Evolutionary conservation across 2,888 invertebrate species (phyloP).

Genomic region (Platynereis dumerilii): DNA sequence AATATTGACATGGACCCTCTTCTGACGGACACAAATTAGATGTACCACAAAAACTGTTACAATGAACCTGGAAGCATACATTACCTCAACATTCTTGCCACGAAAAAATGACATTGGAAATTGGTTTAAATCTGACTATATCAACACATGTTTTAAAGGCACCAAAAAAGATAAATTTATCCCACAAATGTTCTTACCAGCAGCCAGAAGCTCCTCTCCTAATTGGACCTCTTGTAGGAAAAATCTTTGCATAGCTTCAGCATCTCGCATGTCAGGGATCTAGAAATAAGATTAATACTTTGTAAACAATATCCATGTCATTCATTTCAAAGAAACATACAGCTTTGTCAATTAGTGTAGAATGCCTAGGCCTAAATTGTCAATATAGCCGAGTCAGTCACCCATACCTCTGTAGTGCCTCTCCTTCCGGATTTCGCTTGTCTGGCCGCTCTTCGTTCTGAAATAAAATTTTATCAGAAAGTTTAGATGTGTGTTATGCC

Average conservation of each 20-base stretch:
- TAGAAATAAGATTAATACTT: slow-evolving; percentile 37
- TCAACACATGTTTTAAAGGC: no score
- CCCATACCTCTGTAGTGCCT: slow-evolving; percentile 8
- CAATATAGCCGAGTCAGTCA: not conserved
- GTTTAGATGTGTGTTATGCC: no score
- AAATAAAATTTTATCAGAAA: slow-evolving; percentile 19
- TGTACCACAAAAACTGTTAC: no score
- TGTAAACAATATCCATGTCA: slow-evolving; percentile 15
- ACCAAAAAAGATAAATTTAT: no score
- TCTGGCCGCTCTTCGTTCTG: slow-evolving; percentile 44
- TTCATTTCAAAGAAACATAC: no score
- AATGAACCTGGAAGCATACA: no score
- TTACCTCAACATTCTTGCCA: no score
- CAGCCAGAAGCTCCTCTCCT: slow-evolving; percentile 81
- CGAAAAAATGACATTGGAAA: no score
- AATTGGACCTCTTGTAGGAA: slow-evolving; percentile 84
- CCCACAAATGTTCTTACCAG: no score
- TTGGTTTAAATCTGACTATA: no score
- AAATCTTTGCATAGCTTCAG: slow-evolving; percentile 92
- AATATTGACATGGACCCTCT: no score
- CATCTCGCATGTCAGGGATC: slow-evolving; percentile 87
- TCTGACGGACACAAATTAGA: no score
- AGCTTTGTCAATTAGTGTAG: not conserved
- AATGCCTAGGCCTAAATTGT: not conserved
- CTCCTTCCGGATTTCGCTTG: slow-evolving; percentile 36